Conservation (phyloP, 2,888 invertebrate species). For the Cinara cedri region DNA sequence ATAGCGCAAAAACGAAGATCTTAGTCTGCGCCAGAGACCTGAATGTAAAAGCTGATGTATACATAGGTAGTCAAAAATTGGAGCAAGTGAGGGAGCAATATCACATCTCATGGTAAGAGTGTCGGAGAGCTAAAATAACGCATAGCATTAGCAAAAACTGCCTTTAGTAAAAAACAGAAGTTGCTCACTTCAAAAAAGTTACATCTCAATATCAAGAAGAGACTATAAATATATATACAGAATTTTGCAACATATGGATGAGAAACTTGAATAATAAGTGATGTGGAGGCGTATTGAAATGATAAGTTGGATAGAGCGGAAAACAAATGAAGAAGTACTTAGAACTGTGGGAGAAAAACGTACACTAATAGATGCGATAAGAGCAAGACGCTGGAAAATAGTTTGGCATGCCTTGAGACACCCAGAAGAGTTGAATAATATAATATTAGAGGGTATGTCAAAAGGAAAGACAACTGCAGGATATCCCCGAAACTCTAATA, state of each 20-base stretch:
- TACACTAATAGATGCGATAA: conserved; percentile 16
- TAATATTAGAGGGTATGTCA: no score
- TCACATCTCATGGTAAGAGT: not conserved
- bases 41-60: no score
- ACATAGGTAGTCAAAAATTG: not conserved
- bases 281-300: not conserved
- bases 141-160: not conserved
- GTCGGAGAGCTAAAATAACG: not conserved
- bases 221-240: not conserved
- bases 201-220: not conserved
- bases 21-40: no score
- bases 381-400: conserved; percentile 1
- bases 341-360: conserved; percentile 1
- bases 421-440: no score
- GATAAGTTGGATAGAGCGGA: not conserved
- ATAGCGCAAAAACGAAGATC: no score
- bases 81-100: not conserved
- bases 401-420: not conserved
- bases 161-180: no score
- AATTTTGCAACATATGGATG: not conserved
- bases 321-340: not conserved
- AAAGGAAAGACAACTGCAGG: no score
- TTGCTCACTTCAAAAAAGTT: no score
- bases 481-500: no score
- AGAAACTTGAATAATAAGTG: not conserved